Percentiles rank a stretch among this genome's conserved stretches.
These are phyloP conservation scores for Tokudaia muenninki DNA, from an alignment of 2,797 vertebrate genomes.

Conservation along the genomic window DNA sequence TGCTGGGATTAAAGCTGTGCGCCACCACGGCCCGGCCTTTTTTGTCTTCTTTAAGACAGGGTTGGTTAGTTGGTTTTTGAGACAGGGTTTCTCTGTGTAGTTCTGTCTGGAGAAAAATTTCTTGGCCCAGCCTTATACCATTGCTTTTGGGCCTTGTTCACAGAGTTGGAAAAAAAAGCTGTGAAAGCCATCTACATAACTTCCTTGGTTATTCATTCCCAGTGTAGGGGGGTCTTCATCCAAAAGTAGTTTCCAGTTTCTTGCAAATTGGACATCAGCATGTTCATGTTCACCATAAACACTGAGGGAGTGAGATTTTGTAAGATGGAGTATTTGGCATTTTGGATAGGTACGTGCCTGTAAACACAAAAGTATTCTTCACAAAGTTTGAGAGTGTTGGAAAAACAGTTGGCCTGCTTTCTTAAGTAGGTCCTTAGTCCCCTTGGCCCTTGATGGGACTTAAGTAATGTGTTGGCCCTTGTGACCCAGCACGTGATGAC, in stretches of 20 bases:
- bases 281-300: neutral
- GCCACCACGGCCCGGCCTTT: too few relatives aligned
- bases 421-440: neutral
- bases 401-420: neutral
- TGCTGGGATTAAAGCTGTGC: too few relatives aligned
- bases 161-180: constrained; percentile 18
- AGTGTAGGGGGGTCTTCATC: neutral
- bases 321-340: neutral
- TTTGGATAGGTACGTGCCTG: neutral
- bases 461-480: neutral
- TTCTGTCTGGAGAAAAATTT: neutral
- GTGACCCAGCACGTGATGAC: neutral
- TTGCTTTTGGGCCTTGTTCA: neutral
- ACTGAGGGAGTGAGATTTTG: neutral
- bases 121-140: neutral
- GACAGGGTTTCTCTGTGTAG: neutral
- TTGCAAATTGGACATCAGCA: neutral
- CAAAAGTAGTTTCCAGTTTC: neutral
- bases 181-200: neutral
- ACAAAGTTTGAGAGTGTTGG: neutral
- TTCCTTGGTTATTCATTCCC: neutral
- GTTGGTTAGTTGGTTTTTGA: neutral
- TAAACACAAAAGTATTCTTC: neutral
- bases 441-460: neutral
- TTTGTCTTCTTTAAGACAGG: too few relatives aligned